Base-by-base conservation (phyloP, 2,888 invertebrate species). In the Catocala fraxini region DNA sequence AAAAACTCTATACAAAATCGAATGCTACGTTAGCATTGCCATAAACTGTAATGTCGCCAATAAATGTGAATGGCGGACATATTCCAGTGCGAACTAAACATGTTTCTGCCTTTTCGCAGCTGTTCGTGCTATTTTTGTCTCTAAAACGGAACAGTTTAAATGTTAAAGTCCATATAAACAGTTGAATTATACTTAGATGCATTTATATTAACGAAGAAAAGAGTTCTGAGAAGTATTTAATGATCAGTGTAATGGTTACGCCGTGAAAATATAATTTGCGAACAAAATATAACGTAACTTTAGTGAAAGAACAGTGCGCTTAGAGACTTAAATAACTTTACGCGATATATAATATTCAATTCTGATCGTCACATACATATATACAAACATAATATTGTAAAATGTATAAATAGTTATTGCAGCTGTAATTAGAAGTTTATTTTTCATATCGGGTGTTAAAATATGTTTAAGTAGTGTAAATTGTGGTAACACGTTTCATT, bases 331-430 rank as follows among this genome's bases (percentile, higher is more conserved):
- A 87, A 84, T 84, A 75, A 77, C 71, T 76, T 71, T 80, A 89
- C 81, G 88, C 89, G 84, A 83, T 86, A 72, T 25, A 25, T 75
- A 56, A 78, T 77, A 86, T 79, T 77, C 75, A 78, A 80, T 79
- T 76, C 75, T 67, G 73, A 80, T 70, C 73, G 76, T 76, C 76
- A 76, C 78, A 68, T 64, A 83, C 87, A 89, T 87, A 85, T 87
- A 87, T 85, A 86, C 83, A 86, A 84, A 88, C 87, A 87, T 85
- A 75, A 82, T 89, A 89, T 87, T 90, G 84, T 92, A 91, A 90
- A 93, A 93, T 93, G 92, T 93, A 93, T 92, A 94, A 93, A 93
- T 94, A 94, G 92, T 93, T 94, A 93, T 92, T 93, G 93, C 94
- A 91, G 90, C 93, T 91, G 92, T 93, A 94, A 91, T 93, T 93